Evolutionary conservation across 2,113 vertebrate species (phyloP), one percentile per base, ranked within the genome.

Genomic region (Cheilinus undulatus): DNA sequence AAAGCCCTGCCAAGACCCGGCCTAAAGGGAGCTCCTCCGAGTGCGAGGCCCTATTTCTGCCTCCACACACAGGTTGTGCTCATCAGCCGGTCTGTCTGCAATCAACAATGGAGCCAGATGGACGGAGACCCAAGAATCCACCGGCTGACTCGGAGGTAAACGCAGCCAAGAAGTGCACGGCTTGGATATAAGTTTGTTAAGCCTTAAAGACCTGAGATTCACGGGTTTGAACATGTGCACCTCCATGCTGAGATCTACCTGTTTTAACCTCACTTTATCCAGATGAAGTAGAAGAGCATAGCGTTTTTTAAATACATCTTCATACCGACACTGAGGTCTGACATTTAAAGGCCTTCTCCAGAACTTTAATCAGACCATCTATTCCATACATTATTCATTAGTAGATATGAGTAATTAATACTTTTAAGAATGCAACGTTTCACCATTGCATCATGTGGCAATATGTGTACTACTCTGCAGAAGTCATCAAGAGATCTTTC

Each of bases 71-170:
- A 73, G 78, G 72, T 85, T 78, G 61, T 38, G 3, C 76, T 90
- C 89, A 85, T 87, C 86, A 88, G 75, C 86, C 84, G 73, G 84
- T 63, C 79, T 85, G 85, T 80, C 88, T 83, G 74, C 82, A 86
- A 83, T 86, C 84, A 84, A 89, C 88, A 91, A 86, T 72, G 52
- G 57, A 84, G 84, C 82, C 90, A 85, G 73, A 88, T 84, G 86
- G 84, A 84, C 76, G 50, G 68, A 82, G 70, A 86, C 64, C 20
- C 53, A 76, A 84, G 69, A 28, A 73, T 63, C 61, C 50, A 57
- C 75, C 48, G 56, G 46, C 84, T 68, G 80, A 83, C 70, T 80
- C 69, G 30, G 45, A 28, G 48, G 23, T 56, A 49, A n/a, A 73
- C 30, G 64, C 26, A 73, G 76, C 78, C 78, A 87, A 60, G 65